These are phyloP conservation scores for Cepaea nemoralis DNA, from an alignment of 1,140 invertebrate genomes.

Conservation along the genomic window DNA sequence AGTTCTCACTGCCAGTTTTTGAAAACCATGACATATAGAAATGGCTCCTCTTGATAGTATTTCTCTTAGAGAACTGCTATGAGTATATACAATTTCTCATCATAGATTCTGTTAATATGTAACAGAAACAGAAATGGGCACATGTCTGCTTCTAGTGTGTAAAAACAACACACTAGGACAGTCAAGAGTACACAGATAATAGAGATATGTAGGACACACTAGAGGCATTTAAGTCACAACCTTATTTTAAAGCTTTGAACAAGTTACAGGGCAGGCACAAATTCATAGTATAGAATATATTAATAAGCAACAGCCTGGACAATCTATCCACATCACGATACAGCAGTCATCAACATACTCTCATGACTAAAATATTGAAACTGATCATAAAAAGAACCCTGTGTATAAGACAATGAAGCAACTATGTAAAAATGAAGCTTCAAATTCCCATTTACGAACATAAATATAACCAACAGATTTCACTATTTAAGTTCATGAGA, in stretches of 20 bases:
- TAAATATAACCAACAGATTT: too few species aligned
- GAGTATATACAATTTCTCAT: neutral
- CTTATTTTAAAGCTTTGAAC: conserved; percentile 24
- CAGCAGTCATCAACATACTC: neutral
- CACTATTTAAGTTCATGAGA: too few species aligned
- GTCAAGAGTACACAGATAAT: neutral
- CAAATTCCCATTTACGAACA: too few species aligned
- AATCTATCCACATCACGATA: neutral
- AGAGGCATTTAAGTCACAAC: conserved; percentile 20
- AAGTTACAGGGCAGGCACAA: conserved; percentile 20
- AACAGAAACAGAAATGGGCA: neutral
- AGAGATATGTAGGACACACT: conserved; percentile 4
- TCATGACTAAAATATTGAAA: too few species aligned
- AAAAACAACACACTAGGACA: neutral
- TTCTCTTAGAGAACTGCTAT: neutral
- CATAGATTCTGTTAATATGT: neutral
- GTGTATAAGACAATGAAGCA: too few species aligned
- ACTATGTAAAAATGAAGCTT: too few species aligned
- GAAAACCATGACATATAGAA: too few species aligned
- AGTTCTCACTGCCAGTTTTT: too few species aligned
- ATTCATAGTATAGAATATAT: conserved; percentile 5
- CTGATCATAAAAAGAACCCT: too few species aligned
- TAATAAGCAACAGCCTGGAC: neutral
- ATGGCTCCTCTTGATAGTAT: too few species aligned
- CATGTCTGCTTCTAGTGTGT: neutral